Evolutionary conservation across 2,113 vertebrate species (phyloP).

Genomic region (Panurus biarmicus): DNA sequence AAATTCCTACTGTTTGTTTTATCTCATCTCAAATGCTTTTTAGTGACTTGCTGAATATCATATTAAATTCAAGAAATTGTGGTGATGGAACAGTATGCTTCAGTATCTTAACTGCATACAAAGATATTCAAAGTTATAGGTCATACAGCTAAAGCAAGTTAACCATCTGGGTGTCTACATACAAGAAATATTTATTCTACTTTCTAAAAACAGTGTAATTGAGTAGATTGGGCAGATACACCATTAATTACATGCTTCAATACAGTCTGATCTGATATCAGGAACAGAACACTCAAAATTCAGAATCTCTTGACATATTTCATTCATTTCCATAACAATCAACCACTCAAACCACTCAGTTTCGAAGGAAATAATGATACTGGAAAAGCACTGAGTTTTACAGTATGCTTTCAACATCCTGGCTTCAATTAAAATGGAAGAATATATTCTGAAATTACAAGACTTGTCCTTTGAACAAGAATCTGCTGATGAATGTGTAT

Average conservation of each 20-base stretch:
- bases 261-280: constrained; percentile 8
- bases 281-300: not conserved
- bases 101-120: not conserved
- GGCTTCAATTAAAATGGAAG: constrained; percentile 12
- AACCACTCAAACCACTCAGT: not conserved
- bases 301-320: constrained; percentile 28
- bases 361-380: not conserved
- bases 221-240: constrained; percentile 5
- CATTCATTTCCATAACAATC: constrained; percentile 41
- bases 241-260: constrained; percentile 18
- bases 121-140: not conserved
- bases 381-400: not conserved
- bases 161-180: not conserved
- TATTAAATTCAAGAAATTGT: not conserved
- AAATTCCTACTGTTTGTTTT: constrained; percentile 1
- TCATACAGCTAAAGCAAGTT: not conserved
- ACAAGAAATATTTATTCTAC: constrained; percentile 5
- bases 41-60: not conserved
- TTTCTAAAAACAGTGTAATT: constrained; percentile 29
- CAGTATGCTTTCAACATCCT: not conserved
- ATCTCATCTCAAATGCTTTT: constrained; percentile 15
- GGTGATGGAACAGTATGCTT: not conserved
- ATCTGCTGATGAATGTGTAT: not conserved
- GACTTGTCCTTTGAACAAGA: not conserved
- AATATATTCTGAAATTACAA: not conserved